Conservation (phyloP, 2,797 vertebrate genomes). For the Gymnopithys bicolor region DNA sequence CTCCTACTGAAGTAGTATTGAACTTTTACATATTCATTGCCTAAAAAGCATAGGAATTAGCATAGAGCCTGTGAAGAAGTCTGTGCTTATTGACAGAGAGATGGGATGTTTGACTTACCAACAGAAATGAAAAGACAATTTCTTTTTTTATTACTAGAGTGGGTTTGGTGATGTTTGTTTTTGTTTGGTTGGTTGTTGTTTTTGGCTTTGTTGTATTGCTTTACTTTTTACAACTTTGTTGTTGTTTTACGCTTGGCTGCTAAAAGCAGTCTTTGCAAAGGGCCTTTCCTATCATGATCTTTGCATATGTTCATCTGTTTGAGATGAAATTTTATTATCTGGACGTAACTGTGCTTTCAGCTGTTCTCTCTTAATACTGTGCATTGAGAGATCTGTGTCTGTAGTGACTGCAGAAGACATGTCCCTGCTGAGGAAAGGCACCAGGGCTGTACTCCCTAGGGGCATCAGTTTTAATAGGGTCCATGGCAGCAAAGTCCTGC, state of each 20-base stretch:
- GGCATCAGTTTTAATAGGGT: not conserved
- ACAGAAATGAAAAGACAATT: not conserved
- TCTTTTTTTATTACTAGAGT: not conserved
- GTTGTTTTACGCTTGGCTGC: not conserved
- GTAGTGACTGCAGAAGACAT: not conserved
- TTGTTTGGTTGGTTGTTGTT: not conserved
- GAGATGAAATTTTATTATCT: not conserved
- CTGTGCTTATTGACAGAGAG: not conserved
- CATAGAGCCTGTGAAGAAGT: not conserved
- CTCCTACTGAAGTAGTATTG: not conserved
- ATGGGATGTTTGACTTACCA: not conserved
- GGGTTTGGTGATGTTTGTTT: too few species aligned
- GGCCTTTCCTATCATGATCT: not conserved
- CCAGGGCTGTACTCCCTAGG: not conserved
- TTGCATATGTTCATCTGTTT: not conserved
- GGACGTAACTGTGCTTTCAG: not conserved
- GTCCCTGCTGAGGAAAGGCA: not conserved
- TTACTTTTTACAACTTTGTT: not conserved
- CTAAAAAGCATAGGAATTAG: not conserved
- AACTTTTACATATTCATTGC: not conserved
- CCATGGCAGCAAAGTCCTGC: not conserved
- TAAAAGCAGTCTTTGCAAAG: not conserved
- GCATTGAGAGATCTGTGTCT: not conserved
- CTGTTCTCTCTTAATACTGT: not conserved
- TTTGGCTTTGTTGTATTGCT: not conserved